These are phyloP conservation scores for Habropoda laboriosa DNA, from an alignment of 1,140 invertebrate species.

Conservation along the genomic window DNA sequence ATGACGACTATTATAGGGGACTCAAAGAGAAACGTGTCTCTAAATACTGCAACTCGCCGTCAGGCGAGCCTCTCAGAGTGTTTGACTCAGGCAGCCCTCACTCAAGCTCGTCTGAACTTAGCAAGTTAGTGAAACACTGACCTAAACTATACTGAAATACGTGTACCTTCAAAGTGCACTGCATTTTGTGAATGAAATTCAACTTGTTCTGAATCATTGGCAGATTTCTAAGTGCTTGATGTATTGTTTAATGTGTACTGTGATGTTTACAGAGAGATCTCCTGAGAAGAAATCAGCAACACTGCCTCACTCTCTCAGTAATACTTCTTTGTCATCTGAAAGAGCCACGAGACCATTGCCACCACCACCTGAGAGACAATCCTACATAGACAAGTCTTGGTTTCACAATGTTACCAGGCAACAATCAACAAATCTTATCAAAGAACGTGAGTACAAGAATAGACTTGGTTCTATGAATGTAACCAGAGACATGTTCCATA, in stretches of 20 bases:
- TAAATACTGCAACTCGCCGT: slow-evolving; percentile 64
- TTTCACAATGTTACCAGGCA: slow-evolving; percentile 78
- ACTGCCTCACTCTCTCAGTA: slow-evolving; percentile 72
- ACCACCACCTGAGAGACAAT: slow-evolving; percentile 73
- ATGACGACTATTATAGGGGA: slow-evolving; percentile 74
- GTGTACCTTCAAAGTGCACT: not conserved
- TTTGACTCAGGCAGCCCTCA: slow-evolving; percentile 76
- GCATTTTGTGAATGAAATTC: not conserved
- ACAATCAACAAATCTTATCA: slow-evolving; percentile 74
- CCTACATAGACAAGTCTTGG: slow-evolving; percentile 77
- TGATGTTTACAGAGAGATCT: slow-evolving; percentile 73
- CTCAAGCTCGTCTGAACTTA: slow-evolving; percentile 77
- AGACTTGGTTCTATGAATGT: not conserved
- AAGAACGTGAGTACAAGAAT: slow-evolving; percentile 70
- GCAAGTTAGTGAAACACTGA: slow-evolving; percentile 73
- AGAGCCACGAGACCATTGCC: slow-evolving; percentile 76
- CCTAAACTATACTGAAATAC: no score
- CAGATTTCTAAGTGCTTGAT: not conserved
- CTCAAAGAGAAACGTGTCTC: slow-evolving; percentile 67
- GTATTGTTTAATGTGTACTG: not conserved
- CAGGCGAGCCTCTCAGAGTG: slow-evolving; percentile 76
- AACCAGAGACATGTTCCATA: not conserved
- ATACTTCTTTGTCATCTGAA: slow-evolving; percentile 67
- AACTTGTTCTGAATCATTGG: not conserved
- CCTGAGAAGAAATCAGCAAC: slow-evolving; percentile 77